Percentiles rank a stretch among this genome's conserved stretches.
Evolutionary conservation across 2,888 invertebrate genomes (phyloP).

Genomic region (Orthosia incerta): DNA sequence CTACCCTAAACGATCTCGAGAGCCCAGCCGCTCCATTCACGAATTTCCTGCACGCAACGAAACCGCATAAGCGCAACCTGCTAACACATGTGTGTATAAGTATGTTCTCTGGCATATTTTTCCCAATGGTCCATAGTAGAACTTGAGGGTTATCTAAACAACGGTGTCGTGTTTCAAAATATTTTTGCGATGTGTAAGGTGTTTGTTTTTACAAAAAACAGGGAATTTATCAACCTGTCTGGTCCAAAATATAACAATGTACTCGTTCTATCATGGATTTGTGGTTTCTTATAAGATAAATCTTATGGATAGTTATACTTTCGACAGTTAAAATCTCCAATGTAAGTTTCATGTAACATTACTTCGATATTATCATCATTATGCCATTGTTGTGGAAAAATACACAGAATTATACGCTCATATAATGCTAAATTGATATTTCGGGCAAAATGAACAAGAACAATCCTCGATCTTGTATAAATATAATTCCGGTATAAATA

Average conservation of each 20-base stretch:
- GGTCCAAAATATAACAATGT: not conserved
- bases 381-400: too few species aligned
- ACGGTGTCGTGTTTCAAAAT: slow-evolving; percentile 62
- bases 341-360: too few species aligned
- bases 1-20: slow-evolving; percentile 73
- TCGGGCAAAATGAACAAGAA: not conserved
- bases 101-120: slow-evolving; percentile 67
- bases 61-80: slow-evolving; percentile 87
- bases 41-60: slow-evolving; percentile 89
- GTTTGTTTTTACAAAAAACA: slow-evolving; percentile 7
- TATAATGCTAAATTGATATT: not conserved
- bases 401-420: not conserved
- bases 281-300: not conserved
- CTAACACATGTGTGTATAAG: slow-evolving; percentile 63
- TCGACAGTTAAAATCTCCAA: not conserved
- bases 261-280: not conserved
- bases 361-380: too few species aligned
- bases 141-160: slow-evolving; percentile 78
- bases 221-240: not conserved
- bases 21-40: slow-evolving; percentile 85
- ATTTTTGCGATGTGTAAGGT: slow-evolving; percentile 41
- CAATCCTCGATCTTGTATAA: not conserved
- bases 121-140: slow-evolving; percentile 62
- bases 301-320: not conserved
- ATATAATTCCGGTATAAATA: not conserved